These are phyloP conservation scores for Nowickia ferox DNA, from an alignment of 2,888 invertebrate species.

Conservation along the genomic window DNA sequence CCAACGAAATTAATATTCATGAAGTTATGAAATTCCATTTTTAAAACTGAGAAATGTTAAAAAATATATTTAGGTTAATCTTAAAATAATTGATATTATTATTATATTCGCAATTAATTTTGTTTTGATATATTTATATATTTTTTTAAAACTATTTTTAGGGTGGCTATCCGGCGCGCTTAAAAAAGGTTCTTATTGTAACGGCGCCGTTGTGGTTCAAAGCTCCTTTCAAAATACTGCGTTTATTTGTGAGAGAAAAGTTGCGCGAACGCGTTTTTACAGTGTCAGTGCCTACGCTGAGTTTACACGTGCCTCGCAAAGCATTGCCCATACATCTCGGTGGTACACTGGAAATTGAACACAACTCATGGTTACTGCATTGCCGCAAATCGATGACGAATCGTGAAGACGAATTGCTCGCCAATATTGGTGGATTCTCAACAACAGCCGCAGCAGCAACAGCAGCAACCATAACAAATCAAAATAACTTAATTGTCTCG, in stretches of 20 bases:
- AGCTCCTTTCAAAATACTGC: slow-evolving; percentile 97
- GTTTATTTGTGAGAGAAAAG: slow-evolving; percentile 97
- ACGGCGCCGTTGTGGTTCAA: slow-evolving; percentile 99
- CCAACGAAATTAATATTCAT: not conserved
- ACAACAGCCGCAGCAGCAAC: slow-evolving; percentile 68
- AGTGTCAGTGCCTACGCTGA: slow-evolving; percentile 94
- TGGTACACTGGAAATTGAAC: slow-evolving; percentile 93
- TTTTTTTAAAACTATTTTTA: slow-evolving; percentile 83
- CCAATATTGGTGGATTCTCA: slow-evolving; percentile 80
- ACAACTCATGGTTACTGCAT: slow-evolving; percentile 92
- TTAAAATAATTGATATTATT: slow-evolving; percentile 13
- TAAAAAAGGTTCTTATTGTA: slow-evolving; percentile 98
- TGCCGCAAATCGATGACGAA: slow-evolving; percentile 94
- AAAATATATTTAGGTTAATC: not conserved
- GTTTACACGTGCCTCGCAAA: slow-evolving; percentile 94
- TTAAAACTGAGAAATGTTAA: not conserved
- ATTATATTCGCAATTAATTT: not conserved
- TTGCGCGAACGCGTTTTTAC: slow-evolving; percentile 97
- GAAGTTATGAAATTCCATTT: slow-evolving; percentile 3
- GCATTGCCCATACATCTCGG: slow-evolving; percentile 95
- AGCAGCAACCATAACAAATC: slow-evolving; percentile 70
- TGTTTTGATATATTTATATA: not conserved
- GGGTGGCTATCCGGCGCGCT: slow-evolving; percentile 98
- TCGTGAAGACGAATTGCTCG: slow-evolving; percentile 85
- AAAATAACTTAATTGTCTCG: slow-evolving; percentile 76